A percentile compares a stretch with the other conserved stretches of the same genome.
Evolutionary conservation across 2,888 invertebrate genomes (phyloP).

Genomic region (Copidosoma aretas): DNA sequence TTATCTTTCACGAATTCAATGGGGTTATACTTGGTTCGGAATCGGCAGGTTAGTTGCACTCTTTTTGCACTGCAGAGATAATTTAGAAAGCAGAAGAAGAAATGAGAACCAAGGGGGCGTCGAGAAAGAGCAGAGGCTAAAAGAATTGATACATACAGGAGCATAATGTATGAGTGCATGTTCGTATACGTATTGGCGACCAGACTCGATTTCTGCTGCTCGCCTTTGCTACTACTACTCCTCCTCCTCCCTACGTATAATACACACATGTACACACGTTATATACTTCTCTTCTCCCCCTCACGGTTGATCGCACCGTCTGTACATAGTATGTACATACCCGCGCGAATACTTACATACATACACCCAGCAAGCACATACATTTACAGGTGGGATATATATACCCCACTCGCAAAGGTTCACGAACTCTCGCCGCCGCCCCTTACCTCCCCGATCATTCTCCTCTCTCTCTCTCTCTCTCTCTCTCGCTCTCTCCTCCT

Average conservation of each 20-base stretch:
- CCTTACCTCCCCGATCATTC: slow-evolving; percentile 2
- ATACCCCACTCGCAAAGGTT: slow-evolving; percentile 34
- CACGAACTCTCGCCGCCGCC: slow-evolving; percentile 39
- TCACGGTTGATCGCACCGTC: slow-evolving; percentile 32
- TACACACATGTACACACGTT: neutral
- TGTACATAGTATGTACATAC: neutral
- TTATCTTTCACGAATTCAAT: too few relatives aligned
- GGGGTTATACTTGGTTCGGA: slow-evolving; percentile 3
- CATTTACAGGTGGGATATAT: neutral
- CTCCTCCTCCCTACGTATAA: neutral
- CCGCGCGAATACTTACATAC: too few relatives aligned
- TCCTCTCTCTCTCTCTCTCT: neutral
- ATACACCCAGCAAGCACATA: too few relatives aligned
- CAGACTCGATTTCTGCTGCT: neutral
- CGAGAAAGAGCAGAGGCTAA: neutral
- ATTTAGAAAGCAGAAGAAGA: slow-evolving; percentile 7
- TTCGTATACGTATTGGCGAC: neutral
- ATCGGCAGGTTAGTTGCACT: slow-evolving; percentile 37
- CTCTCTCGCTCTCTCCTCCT: slow-evolving; percentile 28
- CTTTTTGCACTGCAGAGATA: slow-evolving; percentile 13
- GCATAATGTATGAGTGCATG: neutral
- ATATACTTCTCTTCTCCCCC: slow-evolving; percentile 3
- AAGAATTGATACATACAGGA: neutral
- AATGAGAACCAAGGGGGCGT: neutral
- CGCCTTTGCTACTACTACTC: neutral